Evolutionary conservation across 92 coral and sea anemone genomes (phyloP).

Genomic region (Virgularia gustaviana): DNA sequence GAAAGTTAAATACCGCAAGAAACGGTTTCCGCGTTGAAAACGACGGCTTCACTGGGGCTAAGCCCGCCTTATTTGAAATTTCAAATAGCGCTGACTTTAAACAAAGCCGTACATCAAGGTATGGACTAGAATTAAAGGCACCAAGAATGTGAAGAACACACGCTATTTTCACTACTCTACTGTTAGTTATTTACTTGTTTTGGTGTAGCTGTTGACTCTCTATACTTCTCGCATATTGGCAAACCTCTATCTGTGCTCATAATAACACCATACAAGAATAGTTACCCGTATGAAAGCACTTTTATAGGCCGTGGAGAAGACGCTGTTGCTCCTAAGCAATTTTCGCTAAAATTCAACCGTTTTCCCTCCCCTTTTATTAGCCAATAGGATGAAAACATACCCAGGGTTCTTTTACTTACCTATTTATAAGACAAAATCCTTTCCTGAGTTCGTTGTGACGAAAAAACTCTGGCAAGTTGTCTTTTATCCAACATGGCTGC

Average conservation of each 20-base stretch:
- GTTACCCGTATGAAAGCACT: too few relatives aligned
- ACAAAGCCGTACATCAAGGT: slow-evolving; percentile 20
- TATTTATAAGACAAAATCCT: not conserved
- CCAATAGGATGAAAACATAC: not conserved
- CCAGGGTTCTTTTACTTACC: slow-evolving; percentile 1
- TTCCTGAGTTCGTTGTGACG: slow-evolving; percentile 11
- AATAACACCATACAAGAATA: too few relatives aligned
- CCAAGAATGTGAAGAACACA: too few relatives aligned
- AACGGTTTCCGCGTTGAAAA: slow-evolving; percentile 25
- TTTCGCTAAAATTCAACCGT: not conserved
- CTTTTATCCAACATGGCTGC: slow-evolving; percentile 38
- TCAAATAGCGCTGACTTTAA: slow-evolving; percentile 13
- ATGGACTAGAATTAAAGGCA: too few relatives aligned
- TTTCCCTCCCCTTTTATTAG: not conserved
- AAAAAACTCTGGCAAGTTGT: not conserved
- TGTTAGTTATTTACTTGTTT: too few relatives aligned
- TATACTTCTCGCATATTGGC: too few relatives aligned
- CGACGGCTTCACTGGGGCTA: slow-evolving; percentile 1
- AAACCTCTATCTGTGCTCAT: too few relatives aligned
- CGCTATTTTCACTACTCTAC: too few relatives aligned
- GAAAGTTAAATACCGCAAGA: slow-evolving; percentile 4
- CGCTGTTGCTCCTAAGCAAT: not conserved
- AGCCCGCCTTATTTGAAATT: slow-evolving; percentile 44
- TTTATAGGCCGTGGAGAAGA: too few relatives aligned
- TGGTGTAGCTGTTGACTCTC: too few relatives aligned